Evolutionary conservation across 1,140 invertebrate species (phyloP).

Genomic region (Bombus waltoni): DNA sequence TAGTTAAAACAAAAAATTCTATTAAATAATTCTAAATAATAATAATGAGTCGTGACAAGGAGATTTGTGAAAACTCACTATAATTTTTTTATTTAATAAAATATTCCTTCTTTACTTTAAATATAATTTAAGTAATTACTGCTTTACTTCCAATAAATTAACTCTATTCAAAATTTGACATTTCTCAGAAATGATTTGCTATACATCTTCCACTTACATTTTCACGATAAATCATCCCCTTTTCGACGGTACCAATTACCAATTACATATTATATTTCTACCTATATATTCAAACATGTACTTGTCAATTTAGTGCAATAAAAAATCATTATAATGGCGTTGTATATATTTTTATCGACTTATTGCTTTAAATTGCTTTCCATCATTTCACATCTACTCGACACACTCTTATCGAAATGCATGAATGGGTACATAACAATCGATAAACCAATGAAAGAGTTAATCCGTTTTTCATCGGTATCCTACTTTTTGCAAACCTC

Average conservation of each 20-base stretch:
- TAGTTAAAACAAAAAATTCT: too few relatives aligned
- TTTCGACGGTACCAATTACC: not conserved
- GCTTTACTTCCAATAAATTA: too few relatives aligned
- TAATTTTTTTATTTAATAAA: too few relatives aligned
- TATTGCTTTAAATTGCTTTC: not conserved
- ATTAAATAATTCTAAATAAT: too few relatives aligned
- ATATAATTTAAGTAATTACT: not conserved
- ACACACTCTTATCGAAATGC: not conserved
- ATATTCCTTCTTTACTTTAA: too few relatives aligned
- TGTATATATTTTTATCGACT: not conserved
- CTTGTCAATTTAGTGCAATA: not conserved
- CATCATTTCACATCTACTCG: not conserved
- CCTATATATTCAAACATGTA: too few relatives aligned
- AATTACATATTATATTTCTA: not conserved
- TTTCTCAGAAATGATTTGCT: not conserved
- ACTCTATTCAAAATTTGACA: not conserved
- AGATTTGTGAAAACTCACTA: too few relatives aligned
- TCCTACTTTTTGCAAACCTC: slow-evolving; percentile 14
- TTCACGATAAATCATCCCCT: not conserved
- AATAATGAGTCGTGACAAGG: too few relatives aligned
- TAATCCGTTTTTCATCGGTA: slow-evolving; percentile 8
- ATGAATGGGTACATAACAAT: not conserved
- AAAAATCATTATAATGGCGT: not conserved
- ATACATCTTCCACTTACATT: too few relatives aligned
- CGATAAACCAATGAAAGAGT: slow-evolving; percentile 24